phyloP scores from a whole-genome alignment of 2,888 invertebrate species.

The Pseudococcus viburni region DNA sequence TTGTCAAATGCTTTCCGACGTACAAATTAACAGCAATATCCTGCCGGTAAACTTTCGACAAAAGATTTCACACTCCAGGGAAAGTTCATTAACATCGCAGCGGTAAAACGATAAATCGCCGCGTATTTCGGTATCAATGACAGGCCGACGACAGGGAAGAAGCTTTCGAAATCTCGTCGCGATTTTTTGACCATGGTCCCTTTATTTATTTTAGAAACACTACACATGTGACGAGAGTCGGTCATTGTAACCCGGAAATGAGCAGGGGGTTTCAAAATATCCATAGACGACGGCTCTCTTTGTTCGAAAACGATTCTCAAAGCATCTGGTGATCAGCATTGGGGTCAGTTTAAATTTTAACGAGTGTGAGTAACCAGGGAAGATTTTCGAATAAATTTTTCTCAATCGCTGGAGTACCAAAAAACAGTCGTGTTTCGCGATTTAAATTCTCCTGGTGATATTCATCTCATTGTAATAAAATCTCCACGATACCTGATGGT shows the following conservation, averaged over 20 bases:
- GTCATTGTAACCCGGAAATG: conserved; percentile 27
- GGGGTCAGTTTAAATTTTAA: neutral
- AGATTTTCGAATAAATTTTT: too few species aligned
- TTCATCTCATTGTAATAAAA: neutral
- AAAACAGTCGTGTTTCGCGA: too few species aligned
- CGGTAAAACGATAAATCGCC: conserved; percentile 12
- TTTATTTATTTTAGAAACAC: neutral
- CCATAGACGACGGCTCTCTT: neutral
- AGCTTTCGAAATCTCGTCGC: neutral
- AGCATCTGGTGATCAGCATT: neutral
- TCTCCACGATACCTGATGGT: conserved; percentile 10
- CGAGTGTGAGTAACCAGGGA: too few species aligned
- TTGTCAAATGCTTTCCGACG: neutral
- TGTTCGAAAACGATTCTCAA: neutral
- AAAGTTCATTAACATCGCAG: conserved; percentile 48
- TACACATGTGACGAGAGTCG: neutral
- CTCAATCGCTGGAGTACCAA: too few species aligned
- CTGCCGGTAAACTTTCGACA: conserved; percentile 48
- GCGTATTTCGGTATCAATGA: conserved; percentile 4
- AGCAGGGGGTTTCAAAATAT: conserved; percentile 21
- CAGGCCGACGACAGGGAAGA: neutral
- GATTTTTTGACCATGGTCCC: conserved; percentile 40
- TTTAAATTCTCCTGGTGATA: neutral
- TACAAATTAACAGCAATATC: conserved; percentile 32
- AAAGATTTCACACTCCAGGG: conserved; percentile 14